A percentile compares a stretch with the other conserved stretches of the same genome.
phyloP scores from a whole-genome alignment of 2,888 invertebrate genomes.

The Troides oblongomaculatus region DNA sequence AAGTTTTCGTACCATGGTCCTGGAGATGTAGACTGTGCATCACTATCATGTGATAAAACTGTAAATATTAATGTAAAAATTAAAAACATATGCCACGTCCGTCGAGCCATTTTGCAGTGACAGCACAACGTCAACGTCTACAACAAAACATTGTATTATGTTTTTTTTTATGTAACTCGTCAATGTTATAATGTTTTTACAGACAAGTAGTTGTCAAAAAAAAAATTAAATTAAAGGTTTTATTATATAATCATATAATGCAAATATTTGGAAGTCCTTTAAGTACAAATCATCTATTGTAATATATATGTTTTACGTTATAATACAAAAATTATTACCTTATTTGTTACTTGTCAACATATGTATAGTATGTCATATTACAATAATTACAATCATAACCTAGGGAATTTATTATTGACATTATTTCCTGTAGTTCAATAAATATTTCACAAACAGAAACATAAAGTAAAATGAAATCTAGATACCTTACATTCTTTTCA shows the following conservation, averaged over 20 bases:
- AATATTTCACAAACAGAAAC: not conserved
- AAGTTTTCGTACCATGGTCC: conserved; percentile 91
- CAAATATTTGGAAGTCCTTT: too few species aligned
- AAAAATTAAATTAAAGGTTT: too few species aligned
- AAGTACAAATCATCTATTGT: too few species aligned
- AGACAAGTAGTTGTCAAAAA: not conserved
- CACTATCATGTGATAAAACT: conserved; percentile 71
- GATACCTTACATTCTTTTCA: conserved; percentile 87
- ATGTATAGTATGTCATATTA: too few species aligned
- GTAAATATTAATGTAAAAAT: conserved; percentile 71
- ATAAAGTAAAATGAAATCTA: conserved; percentile 73
- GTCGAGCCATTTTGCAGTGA: conserved; percentile 65
- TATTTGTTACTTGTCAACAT: too few species aligned
- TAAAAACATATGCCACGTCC: conserved; percentile 77
- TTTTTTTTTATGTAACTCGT: not conserved
- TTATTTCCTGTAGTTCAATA: not conserved
- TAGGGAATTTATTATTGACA: not conserved
- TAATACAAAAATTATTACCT: too few species aligned
- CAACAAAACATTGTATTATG: conserved; percentile 1
- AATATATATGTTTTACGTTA: too few species aligned
- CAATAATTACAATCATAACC: not conserved
- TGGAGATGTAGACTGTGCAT: conserved; percentile 76
- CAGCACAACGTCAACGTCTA: conserved; percentile 29
- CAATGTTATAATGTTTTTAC: not conserved
- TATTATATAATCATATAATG: too few species aligned